Evolutionary conservation across 2,113 vertebrate genomes (phyloP), one percentile per base, ranked within the genome.

Genomic region (Sinocyclocheilus anophthalmus): DNA sequence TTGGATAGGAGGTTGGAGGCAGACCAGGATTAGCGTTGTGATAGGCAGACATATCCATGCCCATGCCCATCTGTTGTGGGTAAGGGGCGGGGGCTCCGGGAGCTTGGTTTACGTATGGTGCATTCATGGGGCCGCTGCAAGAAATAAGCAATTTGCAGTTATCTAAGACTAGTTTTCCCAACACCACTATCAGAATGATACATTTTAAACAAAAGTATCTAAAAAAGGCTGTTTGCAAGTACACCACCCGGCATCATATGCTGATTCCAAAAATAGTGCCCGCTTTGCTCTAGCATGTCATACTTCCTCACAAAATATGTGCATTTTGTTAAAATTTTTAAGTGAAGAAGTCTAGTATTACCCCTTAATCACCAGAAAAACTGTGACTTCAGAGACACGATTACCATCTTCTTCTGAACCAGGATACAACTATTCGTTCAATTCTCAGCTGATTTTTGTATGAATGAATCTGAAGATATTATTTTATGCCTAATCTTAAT

Each of bases 31-130:
- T 75, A 84, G 59, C 91, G 67, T 91, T 96, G 91, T 96, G 97
- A 94, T 98, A 99, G 0, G 96, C 91, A 0, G 97, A 91, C 95
- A 97, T 84, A 88, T 98, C 97, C 93, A 95, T 90, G 1, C 95
- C 81, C 93, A 96, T 61, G 18, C 93, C 95, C 91, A 94, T 82
- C 83, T 94, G 97, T n/a, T 90, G 95, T 0, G 94, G 81, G 89
- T 97, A 99, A 1, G 93, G 88, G 6, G 94, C 85, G 0, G 91
- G 65, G 73, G 87, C 88, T 75, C 89, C 93, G 0, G 94, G 85
- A 85, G 89, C 95, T 88, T 95, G 97, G 91, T 81, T 96, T 93
- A 96, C 91, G 61, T 97, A 98, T 1, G 93, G 77, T 79, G 95
- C 79, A 65, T 89, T 95, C 33, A 96, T 91, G 30, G 92, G 95